Evolutionary conservation across 2,113 vertebrate species (phyloP).

Genomic region (Psittacus erithacus): DNA sequence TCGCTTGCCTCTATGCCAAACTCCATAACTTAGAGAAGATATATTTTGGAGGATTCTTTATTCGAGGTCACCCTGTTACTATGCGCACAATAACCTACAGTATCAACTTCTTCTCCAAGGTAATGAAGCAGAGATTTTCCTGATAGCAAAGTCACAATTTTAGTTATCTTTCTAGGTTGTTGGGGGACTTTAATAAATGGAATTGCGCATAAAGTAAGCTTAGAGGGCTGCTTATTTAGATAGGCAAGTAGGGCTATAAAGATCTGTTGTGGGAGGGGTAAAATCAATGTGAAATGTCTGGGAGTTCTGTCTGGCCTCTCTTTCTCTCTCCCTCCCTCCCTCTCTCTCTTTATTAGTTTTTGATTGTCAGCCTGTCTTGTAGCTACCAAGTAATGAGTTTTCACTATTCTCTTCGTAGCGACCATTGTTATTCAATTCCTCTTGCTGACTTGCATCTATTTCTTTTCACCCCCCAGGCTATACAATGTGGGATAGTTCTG

Average conservation of each 20-base stretch:
- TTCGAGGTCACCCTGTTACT: slow-evolving; percentile 94
- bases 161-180: not conserved
- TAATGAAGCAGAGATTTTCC: not conserved
- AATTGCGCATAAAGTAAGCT: not conserved
- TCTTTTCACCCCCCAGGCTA: slow-evolving; percentile 27
- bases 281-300: not conserved
- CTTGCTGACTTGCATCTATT: slow-evolving; percentile 58
- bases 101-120: slow-evolving; percentile 99
- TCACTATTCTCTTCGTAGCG: slow-evolving; percentile 13
- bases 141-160: rapidly evolving
- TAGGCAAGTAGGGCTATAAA: not conserved
- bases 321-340: not conserved
- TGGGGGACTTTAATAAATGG: not conserved
- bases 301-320: slow-evolving; percentile 7
- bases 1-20: slow-evolving; percentile 94
- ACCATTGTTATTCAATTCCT: slow-evolving; percentile 65
- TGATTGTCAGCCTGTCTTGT: slow-evolving; percentile 17
- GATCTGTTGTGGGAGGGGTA: slow-evolving; percentile 44
- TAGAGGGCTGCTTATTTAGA: not conserved
- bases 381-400: slow-evolving; percentile 29
- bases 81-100: slow-evolving; percentile 99
- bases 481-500: slow-evolving; percentile 32
- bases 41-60: slow-evolving; percentile 98
- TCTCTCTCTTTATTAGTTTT: not conserved
- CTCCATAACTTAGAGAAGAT: slow-evolving; percentile 89